Evolutionary conservation across 2,797 vertebrate species (phyloP).

Genomic region (Sebastolobus altivelis): DNA sequence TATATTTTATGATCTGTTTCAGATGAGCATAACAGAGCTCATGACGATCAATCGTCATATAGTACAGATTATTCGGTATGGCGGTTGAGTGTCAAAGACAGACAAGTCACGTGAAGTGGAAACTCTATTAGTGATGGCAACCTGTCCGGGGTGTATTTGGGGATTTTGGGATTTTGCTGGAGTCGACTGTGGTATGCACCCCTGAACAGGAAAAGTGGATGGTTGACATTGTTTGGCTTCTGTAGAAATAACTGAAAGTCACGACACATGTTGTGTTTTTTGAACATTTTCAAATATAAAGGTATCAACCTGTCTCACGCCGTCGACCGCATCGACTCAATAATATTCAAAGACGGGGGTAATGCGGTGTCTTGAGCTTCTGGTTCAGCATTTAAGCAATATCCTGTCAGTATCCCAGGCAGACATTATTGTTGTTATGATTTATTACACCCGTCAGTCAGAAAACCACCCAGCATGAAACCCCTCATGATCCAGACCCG

Average conservation of each 20-base stretch:
- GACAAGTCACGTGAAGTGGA: not conserved
- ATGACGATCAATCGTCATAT: not conserved
- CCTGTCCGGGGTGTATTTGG: not conserved
- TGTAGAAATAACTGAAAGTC: not conserved
- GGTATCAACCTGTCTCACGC: not conserved
- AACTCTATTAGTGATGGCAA: not conserved
- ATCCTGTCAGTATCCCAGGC: constrained; percentile 52
- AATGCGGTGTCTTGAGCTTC: constrained; percentile 24
- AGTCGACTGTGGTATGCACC: not conserved
- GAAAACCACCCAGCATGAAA: constrained; percentile 49
- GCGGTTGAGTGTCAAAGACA: not conserved
- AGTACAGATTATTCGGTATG: not conserved
- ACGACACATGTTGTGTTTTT: not conserved
- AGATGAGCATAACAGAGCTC: too few relatives aligned
- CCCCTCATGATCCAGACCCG: constrained; percentile 43
- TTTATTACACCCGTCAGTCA: constrained; percentile 63
- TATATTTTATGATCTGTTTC: not conserved
- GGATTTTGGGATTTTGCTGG: not conserved
- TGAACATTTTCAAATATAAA: not conserved
- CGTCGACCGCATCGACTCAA: not conserved
- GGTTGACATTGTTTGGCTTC: not conserved
- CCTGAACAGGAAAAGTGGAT: not conserved
- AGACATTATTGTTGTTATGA: constrained; percentile 54
- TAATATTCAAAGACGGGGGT: not conserved
- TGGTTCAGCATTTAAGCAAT: constrained; percentile 34